phyloP scores from a whole-genome alignment of 1,140 invertebrate species.

The Bombus waltoni region DNA sequence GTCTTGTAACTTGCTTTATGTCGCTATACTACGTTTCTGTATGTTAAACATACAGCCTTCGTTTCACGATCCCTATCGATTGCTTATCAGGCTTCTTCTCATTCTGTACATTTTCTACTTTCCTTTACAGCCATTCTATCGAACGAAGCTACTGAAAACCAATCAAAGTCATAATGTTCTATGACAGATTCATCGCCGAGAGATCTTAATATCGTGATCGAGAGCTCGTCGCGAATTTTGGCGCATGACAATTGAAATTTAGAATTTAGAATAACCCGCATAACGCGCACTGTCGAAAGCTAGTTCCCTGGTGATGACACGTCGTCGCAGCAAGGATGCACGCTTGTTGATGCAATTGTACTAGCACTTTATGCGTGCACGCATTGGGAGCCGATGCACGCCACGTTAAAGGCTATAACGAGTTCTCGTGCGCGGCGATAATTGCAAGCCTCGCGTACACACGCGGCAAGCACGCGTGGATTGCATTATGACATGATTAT shows the following conservation, averaged over 20 bases:
- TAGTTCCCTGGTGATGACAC: constrained; percentile 54
- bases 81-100: neutral
- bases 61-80: neutral
- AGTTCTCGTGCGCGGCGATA: constrained; percentile 65
- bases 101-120: neutral
- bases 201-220: neutral
- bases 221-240: neutral
- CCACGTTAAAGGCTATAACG: constrained; percentile 69
- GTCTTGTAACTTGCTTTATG: neutral
- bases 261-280: constrained; percentile 21
- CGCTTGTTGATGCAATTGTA: constrained; percentile 62
- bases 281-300: constrained; percentile 13
- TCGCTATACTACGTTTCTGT: neutral
- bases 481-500: constrained; percentile 80
- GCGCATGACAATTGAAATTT: constrained; percentile 17
- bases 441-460: constrained; percentile 64
- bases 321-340: constrained; percentile 45
- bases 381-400: constrained; percentile 64
- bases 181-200: neutral
- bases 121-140: neutral
- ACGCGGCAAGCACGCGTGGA: constrained; percentile 70
- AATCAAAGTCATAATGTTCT: neutral
- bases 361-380: constrained; percentile 51
- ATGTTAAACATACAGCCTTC: neutral
- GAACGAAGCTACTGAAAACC: neutral